Base-by-base conservation (phyloP, 2,888 invertebrate species). In the Agriopis aurantiaria region DNA sequence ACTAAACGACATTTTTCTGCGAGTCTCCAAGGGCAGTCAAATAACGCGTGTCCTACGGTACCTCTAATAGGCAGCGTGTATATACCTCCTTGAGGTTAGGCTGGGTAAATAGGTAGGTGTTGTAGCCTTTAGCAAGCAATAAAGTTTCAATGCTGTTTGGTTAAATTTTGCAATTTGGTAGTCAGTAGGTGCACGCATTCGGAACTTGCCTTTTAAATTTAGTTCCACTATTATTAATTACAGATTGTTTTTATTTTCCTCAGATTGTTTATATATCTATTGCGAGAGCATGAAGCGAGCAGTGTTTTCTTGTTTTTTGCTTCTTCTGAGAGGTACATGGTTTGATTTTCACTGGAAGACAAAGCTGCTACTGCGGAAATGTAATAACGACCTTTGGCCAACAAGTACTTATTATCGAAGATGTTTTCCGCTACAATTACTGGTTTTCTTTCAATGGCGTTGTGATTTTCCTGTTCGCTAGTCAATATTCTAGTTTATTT, bases 351-450 rank as follows among this genome's bases (percentile, higher is more conserved):
- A 53, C 23, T 45, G 53, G 17, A 62, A 62, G 51, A 17, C 62
- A 41, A 51, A 51, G 49, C 6, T 17, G 12, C 12, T 45, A 62
- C 45, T 45, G 33, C 45, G 46, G 65, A 65, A 63, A 63, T 58
- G 17, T 53, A 63, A 53, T 17, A 52, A 51, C 49, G 66, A 59
- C 70, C 70, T 71, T 71, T 66, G 59, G 11, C 14, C 14, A 23
- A 7, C 53, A n/a, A 23, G 55, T 51, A 63, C 63, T 63, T 49
- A 51, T 59, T n/a, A 45, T 51, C 66, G 7, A 53, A 66, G 66
- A 70, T 45, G 66, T 71, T 71, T 70, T 66, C 70, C 70, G 70
- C 55, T 43, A 71, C 58, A 67, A 66, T 71, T 66, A 71, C 55
- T 63, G 66, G 70, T 71, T 71, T 69, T 59, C 58, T 63, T 71